Evolutionary conservation across 2,888 invertebrate genomes (phyloP), one percentile per base, ranked within the genome.

Genomic region (Neria commutata): DNA sequence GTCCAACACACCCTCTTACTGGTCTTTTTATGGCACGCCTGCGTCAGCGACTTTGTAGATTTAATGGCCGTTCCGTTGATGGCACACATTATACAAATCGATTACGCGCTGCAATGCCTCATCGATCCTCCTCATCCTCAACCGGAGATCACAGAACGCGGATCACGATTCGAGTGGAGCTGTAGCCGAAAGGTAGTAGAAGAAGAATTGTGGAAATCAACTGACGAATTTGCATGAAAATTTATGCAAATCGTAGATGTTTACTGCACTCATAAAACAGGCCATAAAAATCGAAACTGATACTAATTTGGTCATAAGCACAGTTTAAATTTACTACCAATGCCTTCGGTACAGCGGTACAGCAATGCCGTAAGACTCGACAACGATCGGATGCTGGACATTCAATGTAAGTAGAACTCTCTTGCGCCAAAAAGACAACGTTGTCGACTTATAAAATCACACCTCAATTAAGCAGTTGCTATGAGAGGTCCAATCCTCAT

Each of bases 31-130:
- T 21, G 21, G 42, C 42, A 21, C 42, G 42, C 21, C 42, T 42
- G 5, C 42, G 17, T 42, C 29, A 8, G 29, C 29, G 21, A 42
- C 42, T 19, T 42, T 42, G 42, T 42, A 17, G 42, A 42, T 17
- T 42, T 42, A 19, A 42, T 42, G 42, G 5, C 5, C 21, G 21
- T 19, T 42, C 14, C n/a, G n/a, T 37, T 6, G 42, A 42, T 42
- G n/a, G 37, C 37, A 37, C 37, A 37, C 8, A 37, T 37, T 37
- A 42, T 21, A 42, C 42, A 42, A 42, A 42, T 42, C 42, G 42
- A 42, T 42, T 42, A 42, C 42, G 11, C 29, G 6, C 6, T 37
- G 21, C n/a, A n/a, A n/a, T n/a, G n/a, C n/a, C n/a, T n/a, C n/a
- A n/a, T n/a, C n/a, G n/a, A n/a, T n/a, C n/a, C n/a, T n/a, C n/a